These are phyloP conservation scores for Limosa lapponica DNA, from an alignment of 2,797 vertebrate species.

Conservation along the genomic window DNA sequence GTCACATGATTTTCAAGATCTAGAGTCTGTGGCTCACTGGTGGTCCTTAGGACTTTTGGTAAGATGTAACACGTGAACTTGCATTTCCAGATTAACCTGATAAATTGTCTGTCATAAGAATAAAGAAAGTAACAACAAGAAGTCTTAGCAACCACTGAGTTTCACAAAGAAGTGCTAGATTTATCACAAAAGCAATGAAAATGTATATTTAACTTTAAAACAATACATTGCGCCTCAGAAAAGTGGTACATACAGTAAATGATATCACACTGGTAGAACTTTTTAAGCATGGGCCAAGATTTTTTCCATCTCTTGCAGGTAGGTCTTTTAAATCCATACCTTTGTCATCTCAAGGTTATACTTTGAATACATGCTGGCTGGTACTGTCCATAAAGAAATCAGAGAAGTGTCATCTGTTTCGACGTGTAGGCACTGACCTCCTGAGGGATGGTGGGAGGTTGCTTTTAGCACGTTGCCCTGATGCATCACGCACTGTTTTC, in stretches of 20 bases:
- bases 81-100: background rate
- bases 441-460: background rate
- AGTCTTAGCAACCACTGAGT: background rate
- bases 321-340: background rate
- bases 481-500: background rate
- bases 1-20: background rate
- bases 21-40: background rate
- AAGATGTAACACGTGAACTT: background rate
- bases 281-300: background rate
- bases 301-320: background rate
- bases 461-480: fast-evolving
- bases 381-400: background rate
- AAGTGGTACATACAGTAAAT: background rate
- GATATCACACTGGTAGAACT: background rate
- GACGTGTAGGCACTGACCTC: background rate
- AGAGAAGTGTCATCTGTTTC: background rate
- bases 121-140: background rate
- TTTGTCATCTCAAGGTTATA: background rate
- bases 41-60: background rate
- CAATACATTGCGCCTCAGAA: background rate
- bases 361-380: background rate
- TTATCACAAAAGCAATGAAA: background rate
- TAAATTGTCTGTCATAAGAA: background rate
- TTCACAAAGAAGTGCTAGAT: background rate
- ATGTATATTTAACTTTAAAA: background rate